Conservation (phyloP, 2,888 invertebrate species). For the Dryobotodes eremita region DNA sequence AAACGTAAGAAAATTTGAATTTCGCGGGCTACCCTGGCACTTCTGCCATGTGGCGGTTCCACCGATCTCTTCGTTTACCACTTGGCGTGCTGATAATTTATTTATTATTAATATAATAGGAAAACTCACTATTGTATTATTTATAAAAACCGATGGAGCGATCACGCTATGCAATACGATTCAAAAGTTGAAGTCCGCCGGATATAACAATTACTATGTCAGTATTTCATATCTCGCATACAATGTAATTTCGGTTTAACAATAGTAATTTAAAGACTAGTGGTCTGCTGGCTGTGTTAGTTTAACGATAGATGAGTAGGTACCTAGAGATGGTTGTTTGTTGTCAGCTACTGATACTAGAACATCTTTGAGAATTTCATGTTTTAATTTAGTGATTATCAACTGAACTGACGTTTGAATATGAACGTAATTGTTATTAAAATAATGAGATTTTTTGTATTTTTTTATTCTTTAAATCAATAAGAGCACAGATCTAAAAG, state of each 20-base stretch:
- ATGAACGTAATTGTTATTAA: not conserved
- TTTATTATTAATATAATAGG: not conserved
- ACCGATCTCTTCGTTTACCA: not conserved
- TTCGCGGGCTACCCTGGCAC: no score
- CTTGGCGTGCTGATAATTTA: not conserved
- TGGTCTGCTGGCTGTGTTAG: not conserved
- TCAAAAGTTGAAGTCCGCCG: not conserved
- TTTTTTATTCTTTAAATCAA: not conserved
- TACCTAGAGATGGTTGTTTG: not conserved
- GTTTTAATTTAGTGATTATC: not conserved
- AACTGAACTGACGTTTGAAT: not conserved
- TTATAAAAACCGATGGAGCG: not conserved
- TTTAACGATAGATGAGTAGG: not conserved
- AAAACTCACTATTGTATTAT: not conserved
- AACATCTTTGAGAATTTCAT: not conserved
- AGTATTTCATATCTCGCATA: not conserved
- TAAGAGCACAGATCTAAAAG: no score
- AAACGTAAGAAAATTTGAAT: no score
- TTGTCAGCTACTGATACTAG: not conserved
- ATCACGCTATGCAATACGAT: not conserved
- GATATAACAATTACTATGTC: constrained; percentile 31
- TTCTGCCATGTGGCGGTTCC: not conserved
- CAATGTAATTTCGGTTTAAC: constrained; percentile 10
- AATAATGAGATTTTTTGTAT: not conserved
- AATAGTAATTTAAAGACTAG: constrained; percentile 8